Percentiles rank a stretch among this genome's conserved stretches.
Evolutionary conservation across 2,888 invertebrate species (phyloP).

Genomic region (Lepidocyrtinus sp.): DNA sequence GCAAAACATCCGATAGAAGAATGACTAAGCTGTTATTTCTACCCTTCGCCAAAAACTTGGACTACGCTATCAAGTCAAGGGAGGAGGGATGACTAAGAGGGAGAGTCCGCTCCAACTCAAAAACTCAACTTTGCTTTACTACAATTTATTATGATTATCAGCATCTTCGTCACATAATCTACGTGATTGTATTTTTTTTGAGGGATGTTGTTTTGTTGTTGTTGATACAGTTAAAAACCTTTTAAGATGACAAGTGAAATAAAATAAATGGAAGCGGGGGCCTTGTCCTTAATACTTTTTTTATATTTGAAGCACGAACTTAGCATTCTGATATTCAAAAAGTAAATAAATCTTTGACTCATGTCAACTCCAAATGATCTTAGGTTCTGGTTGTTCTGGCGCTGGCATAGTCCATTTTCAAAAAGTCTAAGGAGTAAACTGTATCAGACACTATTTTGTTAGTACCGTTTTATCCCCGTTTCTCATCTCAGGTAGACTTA

Average conservation of each 20-base stretch:
- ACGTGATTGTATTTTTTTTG: not conserved
- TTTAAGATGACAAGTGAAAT: slow-evolving; percentile 4
- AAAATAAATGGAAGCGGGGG: slow-evolving; percentile 32
- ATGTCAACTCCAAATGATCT: no score
- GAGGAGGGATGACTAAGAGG: no score
- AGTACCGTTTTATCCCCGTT: not conserved
- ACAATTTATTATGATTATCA: slow-evolving; percentile 11
- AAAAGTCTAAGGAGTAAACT: not conserved
- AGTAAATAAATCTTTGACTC: slow-evolving; percentile 9
- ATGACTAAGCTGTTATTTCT: not conserved
- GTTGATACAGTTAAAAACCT: slow-evolving; percentile 4
- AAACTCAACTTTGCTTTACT: slow-evolving; percentile 4
- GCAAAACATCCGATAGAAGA: not conserved
- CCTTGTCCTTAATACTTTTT: slow-evolving; percentile 66
- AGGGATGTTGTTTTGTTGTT: not conserved
- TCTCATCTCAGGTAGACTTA: not conserved
- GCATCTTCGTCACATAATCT: slow-evolving; percentile 9
- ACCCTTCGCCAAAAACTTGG: not conserved
- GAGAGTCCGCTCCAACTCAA: no score
- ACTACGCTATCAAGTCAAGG: no score
- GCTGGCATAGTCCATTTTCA: not conserved
- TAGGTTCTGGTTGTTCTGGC: not conserved
- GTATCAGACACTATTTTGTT: not conserved
- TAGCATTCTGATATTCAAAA: not conserved
- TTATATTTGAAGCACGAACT: slow-evolving; percentile 40